These are phyloP conservation scores for Battus philenor DNA, from an alignment of 1,140 invertebrate genomes.

Conservation along the genomic window DNA sequence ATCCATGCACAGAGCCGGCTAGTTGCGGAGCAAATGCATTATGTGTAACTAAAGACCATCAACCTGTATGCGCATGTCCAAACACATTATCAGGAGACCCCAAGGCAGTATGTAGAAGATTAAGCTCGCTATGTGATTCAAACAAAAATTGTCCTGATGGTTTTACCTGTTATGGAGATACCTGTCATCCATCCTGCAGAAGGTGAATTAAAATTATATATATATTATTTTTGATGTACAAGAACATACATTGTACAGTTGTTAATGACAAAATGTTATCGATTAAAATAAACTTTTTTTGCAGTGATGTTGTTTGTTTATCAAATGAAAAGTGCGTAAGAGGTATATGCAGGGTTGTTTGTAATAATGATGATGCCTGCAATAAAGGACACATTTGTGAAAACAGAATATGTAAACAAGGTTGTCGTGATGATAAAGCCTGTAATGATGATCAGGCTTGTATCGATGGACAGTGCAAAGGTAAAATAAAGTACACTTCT, in stretches of 20 bases:
- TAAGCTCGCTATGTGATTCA: constrained; percentile 78
- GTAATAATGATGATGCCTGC: constrained; percentile 90
- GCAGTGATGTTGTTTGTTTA: constrained; percentile 86
- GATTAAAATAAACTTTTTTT: constrained; percentile 45
- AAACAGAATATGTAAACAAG: constrained; percentile 89
- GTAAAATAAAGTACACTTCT: constrained; percentile 55
- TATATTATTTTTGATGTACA: too few species aligned
- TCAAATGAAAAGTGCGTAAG: constrained; percentile 89
- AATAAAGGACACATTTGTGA: constrained; percentile 88
- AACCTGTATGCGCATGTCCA: constrained; percentile 85
- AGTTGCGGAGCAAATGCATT: constrained; percentile 90
- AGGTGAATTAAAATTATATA: too few species aligned
- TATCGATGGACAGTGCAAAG: constrained; percentile 87
- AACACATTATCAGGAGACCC: constrained; percentile 85
- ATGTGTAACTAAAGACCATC: constrained; percentile 83
- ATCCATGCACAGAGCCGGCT: constrained; percentile 84
- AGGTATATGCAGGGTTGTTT: constrained; percentile 88
- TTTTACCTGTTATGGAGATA: constrained; percentile 83
- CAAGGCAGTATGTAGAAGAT: constrained; percentile 82
- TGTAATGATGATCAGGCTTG: constrained; percentile 86
- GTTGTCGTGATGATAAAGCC: constrained; percentile 88
- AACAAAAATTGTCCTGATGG: constrained; percentile 81
- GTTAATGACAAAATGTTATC: too few species aligned
- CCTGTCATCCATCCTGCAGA: constrained; percentile 85
- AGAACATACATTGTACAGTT: too few species aligned